These are phyloP conservation scores for Diorhabda carinulata DNA, from an alignment of 1,140 invertebrate genomes.

Conservation along the genomic window DNA sequence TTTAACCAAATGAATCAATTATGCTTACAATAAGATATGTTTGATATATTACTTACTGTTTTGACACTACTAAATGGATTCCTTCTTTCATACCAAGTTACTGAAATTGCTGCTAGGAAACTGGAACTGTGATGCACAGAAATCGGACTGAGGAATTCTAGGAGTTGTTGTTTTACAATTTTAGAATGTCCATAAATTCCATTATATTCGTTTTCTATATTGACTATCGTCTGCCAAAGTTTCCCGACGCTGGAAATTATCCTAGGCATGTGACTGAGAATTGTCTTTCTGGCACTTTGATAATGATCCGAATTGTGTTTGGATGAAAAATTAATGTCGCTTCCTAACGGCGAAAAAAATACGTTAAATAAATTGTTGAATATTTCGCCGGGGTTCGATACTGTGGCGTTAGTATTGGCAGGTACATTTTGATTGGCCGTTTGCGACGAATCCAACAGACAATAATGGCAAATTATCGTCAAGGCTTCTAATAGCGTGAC, in stretches of 20 bases:
- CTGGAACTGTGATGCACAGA: slow-evolving; percentile 79
- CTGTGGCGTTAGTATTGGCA: slow-evolving; percentile 46
- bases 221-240: slow-evolving; percentile 70
- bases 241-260: slow-evolving; percentile 76
- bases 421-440: slow-evolving; percentile 58
- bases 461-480: slow-evolving; percentile 82
- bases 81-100: slow-evolving; percentile 81
- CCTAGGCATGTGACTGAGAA: slow-evolving; percentile 75
- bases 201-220: slow-evolving; percentile 47
- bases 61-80: slow-evolving; percentile 50
- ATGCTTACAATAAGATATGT: not conserved
- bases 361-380: slow-evolving; percentile 81
- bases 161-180: slow-evolving; percentile 70
- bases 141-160: slow-evolving; percentile 84
- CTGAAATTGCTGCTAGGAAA: slow-evolving; percentile 80
- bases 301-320: slow-evolving; percentile 51
- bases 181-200: slow-evolving; percentile 58
- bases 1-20: too few relatives aligned
- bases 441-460: slow-evolving; percentile 70
- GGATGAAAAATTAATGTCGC: slow-evolving; percentile 34
- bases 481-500: slow-evolving; percentile 77
- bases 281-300: slow-evolving; percentile 64
- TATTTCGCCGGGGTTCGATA: slow-evolving; percentile 64
- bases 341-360: slow-evolving; percentile 52
- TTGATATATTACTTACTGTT: slow-evolving; percentile 46